Evolutionary conservation across 2,888 invertebrate genomes (phyloP), one percentile per base, ranked within the genome.

Genomic region (Corythucha ciliata): DNA sequence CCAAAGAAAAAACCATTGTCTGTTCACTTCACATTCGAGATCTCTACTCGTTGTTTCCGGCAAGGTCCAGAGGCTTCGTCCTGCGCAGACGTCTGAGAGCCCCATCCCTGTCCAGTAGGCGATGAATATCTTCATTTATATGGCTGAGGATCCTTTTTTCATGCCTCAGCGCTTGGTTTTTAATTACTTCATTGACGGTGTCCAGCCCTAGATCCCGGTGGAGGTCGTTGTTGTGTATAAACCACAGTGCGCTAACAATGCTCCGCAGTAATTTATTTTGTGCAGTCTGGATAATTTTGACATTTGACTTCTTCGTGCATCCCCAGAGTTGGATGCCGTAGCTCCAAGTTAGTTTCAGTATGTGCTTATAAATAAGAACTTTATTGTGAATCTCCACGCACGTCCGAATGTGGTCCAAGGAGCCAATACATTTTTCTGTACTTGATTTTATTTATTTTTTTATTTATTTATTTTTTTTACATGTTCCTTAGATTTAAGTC

Each of bases 191-290:
- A 10, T n/a, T 41, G 40, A 40, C 8, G 8, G 16, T 40, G 14
- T 41, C 41, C 2, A 25, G n/a, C n/a, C 18, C 18, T 16, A 42
- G 42, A 20, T 42, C 42, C 12, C 29, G 26, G 42, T 42, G 25
- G 42, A n/a, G 42, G 27, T 42, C 42, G 29, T 42, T 29, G 18
- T 42, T 42, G 4, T 29, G n/a, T 14, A 42, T 10, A 20, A 18
- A 42, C 42, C 42, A 42, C 2, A 29, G 27, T 27, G 42, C 42
- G 16, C 29, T 42, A 12, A 42, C 42, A 25, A 42, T 42, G n/a
- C 26, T 27, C 27, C 42, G 22, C 6, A 42, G 42, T 25, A 25
- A 12, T 6, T 37, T 18, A 18, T 22, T 41, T 25, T 41, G 41
- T 18, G 29, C 26, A 8, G 42, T 42, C 29, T 42, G 42, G n/a